Conservation (phyloP, 2,888 invertebrate species). For the Dexiosoma caninum region DNA sequence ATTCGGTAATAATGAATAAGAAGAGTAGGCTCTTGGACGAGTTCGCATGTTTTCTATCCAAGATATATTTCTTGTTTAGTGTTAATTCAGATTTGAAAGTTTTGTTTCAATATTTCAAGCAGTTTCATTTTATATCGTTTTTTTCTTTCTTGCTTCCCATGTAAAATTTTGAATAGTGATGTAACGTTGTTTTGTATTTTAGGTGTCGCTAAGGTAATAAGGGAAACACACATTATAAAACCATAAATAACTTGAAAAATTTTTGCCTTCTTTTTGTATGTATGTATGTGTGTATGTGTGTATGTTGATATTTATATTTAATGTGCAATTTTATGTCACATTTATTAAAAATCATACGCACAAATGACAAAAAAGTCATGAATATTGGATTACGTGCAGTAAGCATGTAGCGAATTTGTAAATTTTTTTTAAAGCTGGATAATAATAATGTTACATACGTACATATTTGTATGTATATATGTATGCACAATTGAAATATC, state of each 20-base stretch:
- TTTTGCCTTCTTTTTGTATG: not conserved
- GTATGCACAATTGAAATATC: conserved; percentile 43
- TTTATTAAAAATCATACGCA: conserved; percentile 36
- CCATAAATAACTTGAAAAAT: not conserved
- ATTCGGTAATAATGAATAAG: no score
- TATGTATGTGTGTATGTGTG: not conserved
- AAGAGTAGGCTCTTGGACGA: no score
- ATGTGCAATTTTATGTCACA: conserved; percentile 54
- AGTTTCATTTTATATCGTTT: no score
- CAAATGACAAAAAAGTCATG: not conserved
- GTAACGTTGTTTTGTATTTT: no score
- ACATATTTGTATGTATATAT: conserved; percentile 2
- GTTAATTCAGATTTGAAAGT: no score
- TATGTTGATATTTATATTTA: not conserved
- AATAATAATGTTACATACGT: conserved; percentile 21
- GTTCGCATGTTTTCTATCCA: no score
- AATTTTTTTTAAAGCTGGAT: not conserved
- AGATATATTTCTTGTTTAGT: no score
- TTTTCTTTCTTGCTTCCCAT: no score
- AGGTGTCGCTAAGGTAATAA: no score
- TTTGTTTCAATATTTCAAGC: no score
- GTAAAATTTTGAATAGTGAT: no score
- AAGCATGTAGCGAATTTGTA: not conserved
- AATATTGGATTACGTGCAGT: conserved; percentile 6
- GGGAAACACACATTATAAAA: no score